Percentiles rank a stretch among this genome's conserved stretches.
Evolutionary conservation across 2,888 invertebrate species (phyloP).

Genomic region (Drosophila pegasa): DNA sequence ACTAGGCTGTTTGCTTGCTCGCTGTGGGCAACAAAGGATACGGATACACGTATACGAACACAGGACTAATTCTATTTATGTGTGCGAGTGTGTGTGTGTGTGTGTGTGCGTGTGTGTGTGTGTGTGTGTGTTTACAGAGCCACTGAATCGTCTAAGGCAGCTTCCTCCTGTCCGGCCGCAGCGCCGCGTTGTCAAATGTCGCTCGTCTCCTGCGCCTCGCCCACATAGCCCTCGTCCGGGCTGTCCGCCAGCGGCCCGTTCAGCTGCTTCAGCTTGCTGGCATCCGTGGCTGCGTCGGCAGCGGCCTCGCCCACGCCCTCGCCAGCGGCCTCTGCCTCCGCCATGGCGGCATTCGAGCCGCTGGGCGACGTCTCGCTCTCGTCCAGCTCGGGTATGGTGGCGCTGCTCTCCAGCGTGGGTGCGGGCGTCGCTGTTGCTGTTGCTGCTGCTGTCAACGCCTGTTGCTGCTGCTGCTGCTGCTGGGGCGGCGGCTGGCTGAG

Average conservation of each 20-base stretch:
- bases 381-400: slow-evolving; percentile 84
- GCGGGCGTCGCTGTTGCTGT: slow-evolving; percentile 44
- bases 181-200: slow-evolving; percentile 87
- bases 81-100: slow-evolving; percentile 18
- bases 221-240: slow-evolving; percentile 95
- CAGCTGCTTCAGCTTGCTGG: slow-evolving; percentile 85
- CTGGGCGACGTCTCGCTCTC: slow-evolving; percentile 82
- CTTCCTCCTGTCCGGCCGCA: slow-evolving; percentile 65
- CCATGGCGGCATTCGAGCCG: slow-evolving; percentile 49
- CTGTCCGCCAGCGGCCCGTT: slow-evolving; percentile 89
- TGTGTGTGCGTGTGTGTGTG: slow-evolving; percentile 15
- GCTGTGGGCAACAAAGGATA: slow-evolving; percentile 29
- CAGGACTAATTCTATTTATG: slow-evolving; percentile 29
- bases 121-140: slow-evolving; percentile 75
- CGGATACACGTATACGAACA: slow-evolving; percentile 21
- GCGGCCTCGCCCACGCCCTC: slow-evolving; percentile 28
- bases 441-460: slow-evolving; percentile 81
- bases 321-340: slow-evolving; percentile 25
- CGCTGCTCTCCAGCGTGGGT: slow-evolving; percentile 87
- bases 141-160: slow-evolving; percentile 83
- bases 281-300: slow-evolving; percentile 31
- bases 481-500: slow-evolving; percentile 47
- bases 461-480: slow-evolving; percentile 37
- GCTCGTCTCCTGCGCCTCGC: slow-evolving; percentile 89
- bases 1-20: slow-evolving; percentile 16